Conservation (phyloP, 2,797 vertebrate genomes). For the Rhodeus uyekii region DNA sequence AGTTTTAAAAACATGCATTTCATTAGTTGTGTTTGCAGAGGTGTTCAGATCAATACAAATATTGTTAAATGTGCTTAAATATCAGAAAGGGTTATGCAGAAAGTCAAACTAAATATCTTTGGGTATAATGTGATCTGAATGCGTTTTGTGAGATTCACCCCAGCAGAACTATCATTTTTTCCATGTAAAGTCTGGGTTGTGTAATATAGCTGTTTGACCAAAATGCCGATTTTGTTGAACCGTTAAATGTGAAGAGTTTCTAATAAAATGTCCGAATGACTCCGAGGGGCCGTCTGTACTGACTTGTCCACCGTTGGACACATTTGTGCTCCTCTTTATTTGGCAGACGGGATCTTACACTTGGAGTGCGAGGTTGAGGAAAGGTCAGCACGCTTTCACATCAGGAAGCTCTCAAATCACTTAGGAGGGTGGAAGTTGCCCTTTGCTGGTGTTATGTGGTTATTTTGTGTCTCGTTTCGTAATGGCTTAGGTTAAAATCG, state of each 20-base stretch:
- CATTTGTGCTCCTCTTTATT: conserved; percentile 44
- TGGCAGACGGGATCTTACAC: conserved; percentile 10
- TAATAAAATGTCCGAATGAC: conserved; percentile 44
- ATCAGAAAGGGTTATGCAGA: background rate
- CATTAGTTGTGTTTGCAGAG: too few relatives aligned
- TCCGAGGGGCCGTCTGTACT: background rate
- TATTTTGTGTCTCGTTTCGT: background rate
- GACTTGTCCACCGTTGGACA: background rate
- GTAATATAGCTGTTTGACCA: background rate
- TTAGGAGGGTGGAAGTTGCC: conserved; percentile 9
- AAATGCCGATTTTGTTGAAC: conserved; percentile 7
- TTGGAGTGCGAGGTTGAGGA: conserved; percentile 50
- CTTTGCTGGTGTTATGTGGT: background rate
- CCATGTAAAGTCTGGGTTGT: background rate
- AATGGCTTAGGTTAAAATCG: conserved; percentile 11
- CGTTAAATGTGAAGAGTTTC: conserved; percentile 46
- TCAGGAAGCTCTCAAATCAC: conserved; percentile 63
- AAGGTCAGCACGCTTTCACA: conserved; percentile 46
- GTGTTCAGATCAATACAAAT: background rate
- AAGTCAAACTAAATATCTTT: background rate
- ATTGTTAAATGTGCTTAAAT: background rate
- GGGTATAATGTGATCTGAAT: background rate
- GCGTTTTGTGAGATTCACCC: background rate
- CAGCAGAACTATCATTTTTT: background rate
- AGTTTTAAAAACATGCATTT: background rate